A percentile compares a stretch with the other conserved stretches of the same genome.
These are phyloP conservation scores for Capromys pilorides DNA, from an alignment of 2,797 vertebrate species.

Conservation along the genomic window DNA sequence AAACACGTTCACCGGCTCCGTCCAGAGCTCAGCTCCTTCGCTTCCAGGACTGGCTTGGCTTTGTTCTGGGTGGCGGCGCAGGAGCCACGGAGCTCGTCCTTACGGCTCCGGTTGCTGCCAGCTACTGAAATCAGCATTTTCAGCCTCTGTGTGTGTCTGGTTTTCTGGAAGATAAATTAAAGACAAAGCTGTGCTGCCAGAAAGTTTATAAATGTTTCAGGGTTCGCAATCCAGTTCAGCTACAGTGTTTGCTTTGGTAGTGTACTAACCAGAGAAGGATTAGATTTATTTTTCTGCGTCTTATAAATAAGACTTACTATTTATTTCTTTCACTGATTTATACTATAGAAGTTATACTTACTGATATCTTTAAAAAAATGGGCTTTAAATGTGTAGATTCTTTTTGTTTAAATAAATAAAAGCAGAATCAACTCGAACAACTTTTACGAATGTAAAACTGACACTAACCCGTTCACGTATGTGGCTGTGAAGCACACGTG, in stretches of 20 bases:
- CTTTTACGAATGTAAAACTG: not conserved
- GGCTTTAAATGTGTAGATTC: not conserved
- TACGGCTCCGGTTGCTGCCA: not conserved
- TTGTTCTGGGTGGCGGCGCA: not conserved
- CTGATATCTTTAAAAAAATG: not conserved
- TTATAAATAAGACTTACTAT: slow-evolving; percentile 26
- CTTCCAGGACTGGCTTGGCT: not conserved
- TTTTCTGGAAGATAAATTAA: slow-evolving; percentile 43
- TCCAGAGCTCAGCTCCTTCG: not conserved
- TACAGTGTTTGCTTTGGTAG: slow-evolving; percentile 47
- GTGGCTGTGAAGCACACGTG: not conserved
- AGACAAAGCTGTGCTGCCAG: not conserved
- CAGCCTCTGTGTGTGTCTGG: not conserved
- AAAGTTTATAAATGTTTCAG: not conserved
- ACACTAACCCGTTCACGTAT: not conserved
- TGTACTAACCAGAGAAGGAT: not conserved
- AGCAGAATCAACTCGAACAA: not conserved
- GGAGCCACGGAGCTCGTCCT: not conserved
- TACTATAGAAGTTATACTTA: not conserved
- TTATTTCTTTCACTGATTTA: slow-evolving; percentile 24
- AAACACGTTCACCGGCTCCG: not conserved
- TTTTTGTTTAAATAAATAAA: not conserved
- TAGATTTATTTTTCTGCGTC: slow-evolving; percentile 5
- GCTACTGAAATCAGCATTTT: not conserved
- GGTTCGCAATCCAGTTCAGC: slow-evolving; percentile 40